These are phyloP conservation scores for Tauraco hartlaubi DNA, from an alignment of 2,797 vertebrate genomes.

Conservation along the genomic window DNA sequence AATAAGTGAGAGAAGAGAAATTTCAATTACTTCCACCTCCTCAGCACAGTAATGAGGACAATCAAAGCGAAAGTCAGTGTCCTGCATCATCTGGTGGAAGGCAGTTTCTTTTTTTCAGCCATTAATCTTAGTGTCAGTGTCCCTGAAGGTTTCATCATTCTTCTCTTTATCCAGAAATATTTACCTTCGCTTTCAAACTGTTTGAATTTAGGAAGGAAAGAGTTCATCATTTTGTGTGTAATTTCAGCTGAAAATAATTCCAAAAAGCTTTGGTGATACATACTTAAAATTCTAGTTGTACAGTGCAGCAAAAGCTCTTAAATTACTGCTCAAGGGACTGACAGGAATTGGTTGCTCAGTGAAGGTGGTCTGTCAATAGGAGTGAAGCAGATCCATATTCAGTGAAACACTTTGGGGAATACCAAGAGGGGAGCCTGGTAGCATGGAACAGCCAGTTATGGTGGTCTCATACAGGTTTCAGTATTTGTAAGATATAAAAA, in stretches of 20 bases:
- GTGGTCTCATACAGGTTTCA: neutral
- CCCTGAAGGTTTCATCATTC: neutral
- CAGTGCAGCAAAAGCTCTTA: neutral
- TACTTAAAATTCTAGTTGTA: neutral
- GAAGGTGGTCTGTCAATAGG: neutral
- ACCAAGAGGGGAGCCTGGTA: neutral
- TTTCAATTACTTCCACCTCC: neutral
- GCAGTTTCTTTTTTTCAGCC: neutral
- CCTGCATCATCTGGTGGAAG: neutral
- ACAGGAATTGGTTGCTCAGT: neutral
- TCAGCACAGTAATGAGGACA: neutral
- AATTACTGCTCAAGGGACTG: neutral
- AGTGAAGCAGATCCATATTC: neutral
- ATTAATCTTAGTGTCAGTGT: neutral
- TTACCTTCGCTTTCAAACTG: neutral
- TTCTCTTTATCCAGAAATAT: constrained; percentile 7
- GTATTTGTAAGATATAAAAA: neutral
- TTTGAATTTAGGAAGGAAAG: neutral
- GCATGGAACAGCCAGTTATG: neutral
- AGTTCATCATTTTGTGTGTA: neutral
- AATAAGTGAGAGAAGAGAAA: neutral
- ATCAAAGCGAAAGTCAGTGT: neutral
- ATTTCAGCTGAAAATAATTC: constrained; percentile 27
- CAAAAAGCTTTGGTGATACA: neutral
- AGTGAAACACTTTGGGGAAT: neutral